Evolutionary conservation across 2,888 invertebrate genomes (phyloP), one percentile per base, ranked within the genome.

Genomic region (Atrina japonica): DNA sequence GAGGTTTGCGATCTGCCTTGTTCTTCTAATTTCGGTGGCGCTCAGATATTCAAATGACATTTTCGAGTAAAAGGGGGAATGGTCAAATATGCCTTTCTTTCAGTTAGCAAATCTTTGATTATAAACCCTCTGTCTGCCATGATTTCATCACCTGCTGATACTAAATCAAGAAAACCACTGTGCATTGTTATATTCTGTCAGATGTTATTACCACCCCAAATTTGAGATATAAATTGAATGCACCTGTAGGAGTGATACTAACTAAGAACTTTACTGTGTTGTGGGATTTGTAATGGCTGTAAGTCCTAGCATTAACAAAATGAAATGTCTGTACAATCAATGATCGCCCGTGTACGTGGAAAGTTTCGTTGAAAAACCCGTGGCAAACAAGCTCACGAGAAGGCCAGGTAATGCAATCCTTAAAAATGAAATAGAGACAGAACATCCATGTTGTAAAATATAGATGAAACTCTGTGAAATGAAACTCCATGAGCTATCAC

Each of bases 251-350:
- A 41, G n/a, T n/a, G 16, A 52, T 52, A 9, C 50, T 47, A 2
- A 30, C 50, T 14, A 49, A 14, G 18, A 30, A 47, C 35, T 61
- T 61, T n/a, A 49, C 27, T 30, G 60, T 64, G 30, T 63, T 63
- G 21, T 49, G 49, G n/a, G 61, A 50, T 29, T 63, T 63, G 47
- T 66, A 56, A 7, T n/a, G 21, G 23, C 45, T 56, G 47, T 47
- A 77, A 11, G 50, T 58, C 45, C 21, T 27, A 25, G 70, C 73
- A 47, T 73, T 66, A 2, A 53, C 50, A 23, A 73, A 76, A 18
- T 73, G 21, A 40, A 73, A 70, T n/a, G 67, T 61, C 53, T 70
- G 70, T 29, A 73, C 73, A 60, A 73, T 76, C 5, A 76, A 70
- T 14, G 59, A 52, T 35, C 60, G 59, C 0, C 52, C 55, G 25